These are phyloP conservation scores for Solenopsis fugax DNA, from an alignment of 1,140 invertebrate species.

Conservation along the genomic window DNA sequence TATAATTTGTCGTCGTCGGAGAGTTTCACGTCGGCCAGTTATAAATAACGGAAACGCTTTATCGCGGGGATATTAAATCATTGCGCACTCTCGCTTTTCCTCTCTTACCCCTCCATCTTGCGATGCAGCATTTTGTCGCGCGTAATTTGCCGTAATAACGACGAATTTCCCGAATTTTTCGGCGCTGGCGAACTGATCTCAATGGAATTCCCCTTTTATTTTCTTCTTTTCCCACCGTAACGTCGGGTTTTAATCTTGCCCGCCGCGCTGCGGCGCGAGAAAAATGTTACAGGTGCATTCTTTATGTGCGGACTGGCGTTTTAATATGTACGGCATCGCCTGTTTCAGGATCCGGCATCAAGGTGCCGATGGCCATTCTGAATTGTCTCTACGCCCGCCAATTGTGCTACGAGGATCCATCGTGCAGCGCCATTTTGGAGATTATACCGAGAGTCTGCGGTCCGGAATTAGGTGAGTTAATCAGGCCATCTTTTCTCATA, in stretches of 20 bases:
- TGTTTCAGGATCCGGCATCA: constrained; percentile 90
- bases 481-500: neutral
- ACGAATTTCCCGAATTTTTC: constrained; percentile 61
- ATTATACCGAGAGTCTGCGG: constrained; percentile 96
- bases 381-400: constrained; percentile 94
- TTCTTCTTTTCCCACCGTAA: constrained; percentile 40
- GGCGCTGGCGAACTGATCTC: constrained; percentile 41
- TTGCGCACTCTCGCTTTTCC: neutral
- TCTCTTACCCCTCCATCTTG: constrained; percentile 7
- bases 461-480: constrained; percentile 93
- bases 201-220: constrained; percentile 47
- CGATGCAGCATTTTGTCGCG: constrained; percentile 33
- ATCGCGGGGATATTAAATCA: constrained; percentile 65
- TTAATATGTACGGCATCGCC: constrained; percentile 57
- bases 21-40: constrained; percentile 43
- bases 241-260: constrained; percentile 49
- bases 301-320: constrained; percentile 25
- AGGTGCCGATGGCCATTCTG: constrained; percentile 91
- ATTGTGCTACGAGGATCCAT: constrained; percentile 94
- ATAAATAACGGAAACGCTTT: constrained; percentile 70
- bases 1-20: constrained; percentile 65
- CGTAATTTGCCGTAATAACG: constrained; percentile 59
- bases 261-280: constrained; percentile 31
- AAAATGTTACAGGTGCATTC: constrained; percentile 45
- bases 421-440: constrained; percentile 95